Evolutionary conservation across 2,888 invertebrate genomes (phyloP).

Genomic region (Idaea biselata): DNA sequence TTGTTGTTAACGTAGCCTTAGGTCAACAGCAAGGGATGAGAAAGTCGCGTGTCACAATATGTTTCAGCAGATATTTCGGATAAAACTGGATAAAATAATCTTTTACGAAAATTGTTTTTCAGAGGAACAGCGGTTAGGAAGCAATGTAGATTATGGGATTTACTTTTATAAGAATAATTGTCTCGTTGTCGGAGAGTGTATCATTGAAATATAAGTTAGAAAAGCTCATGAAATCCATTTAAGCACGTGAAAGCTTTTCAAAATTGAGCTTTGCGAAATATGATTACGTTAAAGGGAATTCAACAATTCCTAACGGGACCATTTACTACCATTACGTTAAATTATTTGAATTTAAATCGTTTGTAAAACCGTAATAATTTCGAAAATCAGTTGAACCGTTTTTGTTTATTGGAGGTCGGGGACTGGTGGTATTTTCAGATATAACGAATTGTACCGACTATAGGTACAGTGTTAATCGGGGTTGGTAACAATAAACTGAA

Average conservation of each 20-base stretch:
- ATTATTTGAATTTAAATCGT: neutral
- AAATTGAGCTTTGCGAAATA: neutral
- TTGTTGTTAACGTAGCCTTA: neutral
- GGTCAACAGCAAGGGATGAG: neutral
- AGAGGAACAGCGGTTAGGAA: neutral
- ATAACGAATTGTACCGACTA: neutral
- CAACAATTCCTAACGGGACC: neutral
- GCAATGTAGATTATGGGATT: neutral
- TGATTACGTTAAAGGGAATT: neutral
- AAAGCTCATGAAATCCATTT: neutral
- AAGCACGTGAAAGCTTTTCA: neutral
- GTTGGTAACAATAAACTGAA: neutral
- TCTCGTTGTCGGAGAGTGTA: neutral
- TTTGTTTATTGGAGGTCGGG: neutral
- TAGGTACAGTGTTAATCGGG: neutral
- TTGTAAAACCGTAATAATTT: conserved; percentile 1
- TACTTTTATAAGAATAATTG: conserved; percentile 1
- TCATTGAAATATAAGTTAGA: neutral
- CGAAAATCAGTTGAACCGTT: neutral
- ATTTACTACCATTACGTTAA: neutral
- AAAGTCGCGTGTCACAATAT: neutral
- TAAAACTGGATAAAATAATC: neutral
- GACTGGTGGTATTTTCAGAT: neutral
- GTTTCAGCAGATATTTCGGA: neutral
- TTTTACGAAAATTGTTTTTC: neutral